Evolutionary conservation across 2,113 vertebrate species (phyloP).

Genomic region (Xenopus borealis): DNA sequence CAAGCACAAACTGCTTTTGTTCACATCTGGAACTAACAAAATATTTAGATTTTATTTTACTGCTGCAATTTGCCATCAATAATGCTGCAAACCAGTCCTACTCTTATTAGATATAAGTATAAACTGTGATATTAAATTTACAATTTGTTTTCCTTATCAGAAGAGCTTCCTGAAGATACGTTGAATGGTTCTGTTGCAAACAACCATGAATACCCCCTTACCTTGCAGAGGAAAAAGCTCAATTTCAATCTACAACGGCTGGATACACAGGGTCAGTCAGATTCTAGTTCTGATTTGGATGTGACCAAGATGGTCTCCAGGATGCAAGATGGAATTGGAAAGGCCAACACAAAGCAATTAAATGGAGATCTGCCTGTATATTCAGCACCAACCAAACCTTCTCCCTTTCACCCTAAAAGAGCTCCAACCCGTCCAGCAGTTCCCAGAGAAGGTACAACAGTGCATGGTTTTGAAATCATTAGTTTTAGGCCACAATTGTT

Average conservation of each 20-base stretch:
- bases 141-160: conserved; percentile 47
- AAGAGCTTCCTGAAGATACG: conserved; percentile 55
- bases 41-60: neutral
- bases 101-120: no score
- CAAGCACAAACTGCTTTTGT: no score
- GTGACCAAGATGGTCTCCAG: conserved; percentile 57
- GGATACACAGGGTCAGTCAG: conserved; percentile 49
- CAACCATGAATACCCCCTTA: conserved; percentile 59
- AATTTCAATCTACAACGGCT: conserved; percentile 47
- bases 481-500: no score
- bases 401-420: conserved; percentile 70
- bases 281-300: conserved; percentile 57
- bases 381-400: conserved; percentile 54
- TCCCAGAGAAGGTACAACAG: conserved; percentile 70
- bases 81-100: no score
- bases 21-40: rapidly evolving
- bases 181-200: conserved; percentile 55
- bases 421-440: conserved; percentile 51
- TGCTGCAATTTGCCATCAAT: no score
- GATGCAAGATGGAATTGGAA: conserved; percentile 64
- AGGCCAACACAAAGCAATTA: conserved; percentile 53
- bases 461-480: neutral
- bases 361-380: conserved; percentile 69
- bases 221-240: conserved; percentile 68
- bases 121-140: neutral